Base-by-base conservation (phyloP, 2,888 invertebrate species). In the Lasius platythorax region DNA sequence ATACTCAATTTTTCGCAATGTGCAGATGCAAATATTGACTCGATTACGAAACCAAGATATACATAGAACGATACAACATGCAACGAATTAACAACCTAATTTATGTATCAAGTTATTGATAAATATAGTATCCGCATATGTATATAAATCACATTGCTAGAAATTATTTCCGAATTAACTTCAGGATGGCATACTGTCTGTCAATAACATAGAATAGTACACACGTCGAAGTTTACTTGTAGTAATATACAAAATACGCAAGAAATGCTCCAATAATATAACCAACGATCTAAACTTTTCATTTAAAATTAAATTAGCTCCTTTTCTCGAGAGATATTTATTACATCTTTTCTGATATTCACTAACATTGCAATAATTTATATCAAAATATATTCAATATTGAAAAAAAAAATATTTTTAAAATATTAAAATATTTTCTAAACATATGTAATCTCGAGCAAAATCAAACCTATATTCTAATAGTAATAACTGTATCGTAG, bases 101-200 rank as follows among this genome's bases (percentile, higher is more conserved):
- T 63, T 18, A 1, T 28, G 8, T 61, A 33, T 63, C 5, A 23
- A 75, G 46, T 75, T 64, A 46, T 46, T 75, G 23, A 40, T 33
- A 63, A 63, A 11, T 63, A 43, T 30, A 40, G 2, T 37, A 61
- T 61, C 30, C 4, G n/a, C 63, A 46, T 33, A 66, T 4, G 23
- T 23, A 67, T 15, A n/a, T 53, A 53, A 75, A 28, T 64, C 53
- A 56, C 8, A 12, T 43, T 58, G 8, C 15, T 37, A 15, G 3
- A 11, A 75, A 64, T 43, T n/a, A n/a, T 33, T n/a, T 58, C 30
- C 43, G 4, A 76, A 66, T 50, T 64, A 64, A 78, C 40, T n/a
- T 78, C 67, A 43, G 4, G 2, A 28, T 40, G 28, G 15, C 15
- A 15, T 40, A 40, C 12, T 43, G 12, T 28, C n/a, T 76, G 12